Evolutionary conservation across 2,113 vertebrate species (phyloP).

Genomic region (Onychostoma macrolepis): DNA sequence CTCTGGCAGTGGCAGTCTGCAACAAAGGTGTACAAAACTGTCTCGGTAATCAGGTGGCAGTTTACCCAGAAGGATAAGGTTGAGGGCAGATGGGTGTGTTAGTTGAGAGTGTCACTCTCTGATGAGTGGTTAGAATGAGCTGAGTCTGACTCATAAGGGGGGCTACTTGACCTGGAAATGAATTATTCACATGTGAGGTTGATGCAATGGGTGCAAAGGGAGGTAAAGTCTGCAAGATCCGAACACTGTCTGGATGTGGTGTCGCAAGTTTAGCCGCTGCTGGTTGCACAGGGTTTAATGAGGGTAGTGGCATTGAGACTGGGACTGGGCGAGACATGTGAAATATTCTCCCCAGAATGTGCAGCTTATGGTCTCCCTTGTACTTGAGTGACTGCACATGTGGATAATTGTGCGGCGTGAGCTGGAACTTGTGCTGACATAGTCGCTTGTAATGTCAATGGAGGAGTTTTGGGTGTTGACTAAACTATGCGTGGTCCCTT

Average conservation of each 20-base stretch:
- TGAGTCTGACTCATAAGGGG: neutral
- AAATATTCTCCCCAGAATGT: neutral
- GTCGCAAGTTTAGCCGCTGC: neutral
- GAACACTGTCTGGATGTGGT: neutral
- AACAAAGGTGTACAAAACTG: constrained; percentile 35
- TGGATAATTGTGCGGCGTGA: neutral
- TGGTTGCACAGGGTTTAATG: neutral
- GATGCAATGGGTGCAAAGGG: neutral
- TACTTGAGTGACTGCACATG: neutral
- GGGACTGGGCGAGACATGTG: neutral
- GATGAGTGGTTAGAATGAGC: neutral
- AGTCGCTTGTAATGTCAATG: neutral
- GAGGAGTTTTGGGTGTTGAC: neutral
- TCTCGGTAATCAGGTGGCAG: neutral
- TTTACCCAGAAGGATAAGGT: constrained; percentile 34
- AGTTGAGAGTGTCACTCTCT: neutral
- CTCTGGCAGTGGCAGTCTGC: too few species aligned
- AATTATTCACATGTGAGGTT: neutral
- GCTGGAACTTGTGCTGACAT: neutral
- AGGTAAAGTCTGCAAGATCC: neutral
- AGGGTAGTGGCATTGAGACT: neutral
- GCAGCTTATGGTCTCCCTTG: neutral
- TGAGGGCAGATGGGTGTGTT: neutral
- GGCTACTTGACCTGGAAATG: neutral
- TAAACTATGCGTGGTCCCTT: neutral